Evolutionary conservation across 35 echinoderm and acorn worm species (phyloP).

Genomic region (Ophiothrix spiculata): DNA sequence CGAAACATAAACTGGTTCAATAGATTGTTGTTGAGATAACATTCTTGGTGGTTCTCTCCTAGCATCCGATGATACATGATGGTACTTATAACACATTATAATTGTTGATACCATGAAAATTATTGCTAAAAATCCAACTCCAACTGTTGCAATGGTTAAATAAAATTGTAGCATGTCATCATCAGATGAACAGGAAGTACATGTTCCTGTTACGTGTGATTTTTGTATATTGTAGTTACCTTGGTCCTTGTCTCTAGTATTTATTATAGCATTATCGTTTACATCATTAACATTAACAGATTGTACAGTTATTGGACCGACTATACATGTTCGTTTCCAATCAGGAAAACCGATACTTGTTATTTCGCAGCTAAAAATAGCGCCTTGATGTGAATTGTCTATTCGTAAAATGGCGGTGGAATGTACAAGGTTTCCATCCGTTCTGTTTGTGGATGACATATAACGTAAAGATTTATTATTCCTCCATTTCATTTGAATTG

Average conservation of each 20-base stretch:
- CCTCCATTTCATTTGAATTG: neutral
- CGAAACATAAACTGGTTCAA: conserved; percentile 6
- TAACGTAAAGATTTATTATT: neutral
- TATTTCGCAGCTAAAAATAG: neutral
- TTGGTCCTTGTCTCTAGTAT: no score
- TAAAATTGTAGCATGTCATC: neutral
- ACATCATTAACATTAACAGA: no score
- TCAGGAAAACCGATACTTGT: neutral
- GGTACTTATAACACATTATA: neutral
- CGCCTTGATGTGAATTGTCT: neutral
- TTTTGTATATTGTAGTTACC: no score
- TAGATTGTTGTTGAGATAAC: neutral
- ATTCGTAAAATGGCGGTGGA: neutral
- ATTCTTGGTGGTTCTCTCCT: neutral
- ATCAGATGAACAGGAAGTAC: neutral
- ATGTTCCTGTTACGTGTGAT: no score
- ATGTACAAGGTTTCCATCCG: neutral
- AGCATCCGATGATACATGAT: neutral
- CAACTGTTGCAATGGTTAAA: neutral
- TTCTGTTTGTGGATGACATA: neutral
- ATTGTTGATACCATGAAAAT: neutral
- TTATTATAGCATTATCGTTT: no score
- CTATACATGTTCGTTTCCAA: neutral
- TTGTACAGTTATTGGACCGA: neutral
- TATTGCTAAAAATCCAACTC: neutral